Conservation (phyloP, 2,888 invertebrate species). For the Antheraea yamamai region DNA sequence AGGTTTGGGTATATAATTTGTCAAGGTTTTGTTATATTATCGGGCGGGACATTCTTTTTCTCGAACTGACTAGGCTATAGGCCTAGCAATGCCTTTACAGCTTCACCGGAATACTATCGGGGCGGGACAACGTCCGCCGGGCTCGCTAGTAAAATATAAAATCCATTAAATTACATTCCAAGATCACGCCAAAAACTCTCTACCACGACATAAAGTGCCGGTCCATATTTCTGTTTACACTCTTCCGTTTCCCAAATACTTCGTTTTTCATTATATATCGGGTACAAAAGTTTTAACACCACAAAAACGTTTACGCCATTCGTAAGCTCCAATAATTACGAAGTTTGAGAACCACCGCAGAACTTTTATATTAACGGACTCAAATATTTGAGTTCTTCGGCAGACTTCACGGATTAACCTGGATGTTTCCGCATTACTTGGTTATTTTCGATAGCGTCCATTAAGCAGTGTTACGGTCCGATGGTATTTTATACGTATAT, state of each 20-base stretch:
- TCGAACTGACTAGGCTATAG: too few relatives aligned
- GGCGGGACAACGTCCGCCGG: too few relatives aligned
- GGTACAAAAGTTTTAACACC: not conserved
- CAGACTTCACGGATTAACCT: slow-evolving; percentile 16
- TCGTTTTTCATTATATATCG: not conserved
- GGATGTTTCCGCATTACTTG: not conserved
- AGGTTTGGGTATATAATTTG: too few relatives aligned
- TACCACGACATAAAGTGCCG: too few relatives aligned
- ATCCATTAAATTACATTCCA: too few relatives aligned
- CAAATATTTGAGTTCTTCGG: slow-evolving; percentile 23
- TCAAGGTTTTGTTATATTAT: too few relatives aligned
- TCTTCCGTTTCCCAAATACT: not conserved
- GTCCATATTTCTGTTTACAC: not conserved
- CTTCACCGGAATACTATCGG: too few relatives aligned
- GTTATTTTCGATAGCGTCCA: slow-evolving; percentile 1
- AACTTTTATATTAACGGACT: slow-evolving; percentile 21
- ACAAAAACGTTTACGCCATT: not conserved
- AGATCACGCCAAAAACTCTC: too few relatives aligned
- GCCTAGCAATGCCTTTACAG: too few relatives aligned
- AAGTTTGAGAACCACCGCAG: slow-evolving; percentile 17
- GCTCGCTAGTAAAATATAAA: too few relatives aligned
- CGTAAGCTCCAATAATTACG: not conserved
- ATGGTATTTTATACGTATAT: not conserved
- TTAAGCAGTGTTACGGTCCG: not conserved
- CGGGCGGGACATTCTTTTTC: too few relatives aligned